These are phyloP conservation scores for Dasysyrphus albostriatus DNA, from an alignment of 2,888 invertebrate genomes.

Conservation along the genomic window DNA sequence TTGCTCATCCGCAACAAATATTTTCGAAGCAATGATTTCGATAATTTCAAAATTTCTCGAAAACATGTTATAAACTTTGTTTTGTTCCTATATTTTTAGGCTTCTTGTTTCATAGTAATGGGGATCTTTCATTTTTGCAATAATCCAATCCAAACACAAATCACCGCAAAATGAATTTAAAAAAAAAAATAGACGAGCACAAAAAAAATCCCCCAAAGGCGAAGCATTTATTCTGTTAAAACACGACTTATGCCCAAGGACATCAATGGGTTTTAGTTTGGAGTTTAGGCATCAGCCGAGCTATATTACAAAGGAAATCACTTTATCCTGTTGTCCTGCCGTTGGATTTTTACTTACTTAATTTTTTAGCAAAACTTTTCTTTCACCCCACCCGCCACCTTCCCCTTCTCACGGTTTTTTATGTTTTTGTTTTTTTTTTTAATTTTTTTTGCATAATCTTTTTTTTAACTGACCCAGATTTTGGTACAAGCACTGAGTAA, in stretches of 20 bases:
- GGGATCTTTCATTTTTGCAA: constrained; percentile 1
- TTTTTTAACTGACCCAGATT: constrained; percentile 64
- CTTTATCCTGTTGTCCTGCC: constrained; percentile 64
- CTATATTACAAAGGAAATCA: constrained; percentile 57
- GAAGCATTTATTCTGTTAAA: constrained; percentile 57
- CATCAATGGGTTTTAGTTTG: constrained; percentile 50
- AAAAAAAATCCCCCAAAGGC: constrained; percentile 40
- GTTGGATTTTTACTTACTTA: constrained; percentile 20
- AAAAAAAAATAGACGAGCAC: background rate
- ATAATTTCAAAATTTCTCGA: too few relatives aligned
- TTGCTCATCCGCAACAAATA: too few relatives aligned
- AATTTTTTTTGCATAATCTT: constrained; percentile 27
- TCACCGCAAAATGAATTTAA: constrained; percentile 15
- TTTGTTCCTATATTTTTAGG: background rate
- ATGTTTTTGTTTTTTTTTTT: background rate
- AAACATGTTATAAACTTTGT: background rate
- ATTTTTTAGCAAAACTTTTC: constrained; percentile 18
- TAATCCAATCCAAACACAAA: constrained; percentile 35
- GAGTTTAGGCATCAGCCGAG: constrained; percentile 43
- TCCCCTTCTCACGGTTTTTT: background rate
- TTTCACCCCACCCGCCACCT: background rate
- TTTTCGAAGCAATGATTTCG: too few relatives aligned
- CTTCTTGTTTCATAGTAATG: background rate
- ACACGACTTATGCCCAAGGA: constrained; percentile 54
- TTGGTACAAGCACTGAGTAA: constrained; percentile 22